These are phyloP conservation scores for Psammodynastes pulverulentus DNA, from an alignment of 2,113 vertebrate genomes.

Conservation along the genomic window DNA sequence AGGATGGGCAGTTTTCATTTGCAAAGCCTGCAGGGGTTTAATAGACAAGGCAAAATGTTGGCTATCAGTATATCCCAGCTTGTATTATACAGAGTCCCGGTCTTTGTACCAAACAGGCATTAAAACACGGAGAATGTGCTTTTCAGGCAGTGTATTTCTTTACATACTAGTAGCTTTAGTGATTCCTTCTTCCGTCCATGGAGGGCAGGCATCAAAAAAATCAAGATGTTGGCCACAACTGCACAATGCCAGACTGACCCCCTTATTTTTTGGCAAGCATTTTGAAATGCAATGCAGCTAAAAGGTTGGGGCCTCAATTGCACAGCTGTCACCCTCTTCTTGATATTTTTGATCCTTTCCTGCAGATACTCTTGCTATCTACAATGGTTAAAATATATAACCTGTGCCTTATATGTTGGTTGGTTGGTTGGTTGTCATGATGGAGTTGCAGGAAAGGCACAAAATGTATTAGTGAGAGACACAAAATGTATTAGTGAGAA, in stretches of 20 bases:
- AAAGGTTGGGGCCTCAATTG: neutral
- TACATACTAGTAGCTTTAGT: neutral
- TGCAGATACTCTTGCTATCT: neutral
- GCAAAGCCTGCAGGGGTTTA: neutral
- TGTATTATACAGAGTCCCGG: neutral
- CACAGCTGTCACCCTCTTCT: neutral
- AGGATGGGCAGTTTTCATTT: neutral
- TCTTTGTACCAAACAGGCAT: neutral
- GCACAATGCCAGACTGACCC: neutral
- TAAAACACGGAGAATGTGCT: neutral
- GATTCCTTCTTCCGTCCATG: neutral
- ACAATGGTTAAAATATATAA: neutral
- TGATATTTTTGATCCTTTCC: neutral
- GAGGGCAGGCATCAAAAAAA: neutral
- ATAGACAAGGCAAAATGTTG: neutral
- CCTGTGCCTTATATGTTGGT: neutral
- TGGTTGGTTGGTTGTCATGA: neutral
- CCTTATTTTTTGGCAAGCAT: neutral
- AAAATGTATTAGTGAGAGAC: neutral
- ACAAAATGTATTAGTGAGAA: neutral
- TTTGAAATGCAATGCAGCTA: neutral
- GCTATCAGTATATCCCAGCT: neutral
- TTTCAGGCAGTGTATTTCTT: neutral
- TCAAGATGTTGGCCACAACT: neutral
- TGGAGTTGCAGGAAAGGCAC: neutral